Evolutionary conservation across 2,797 vertebrate genomes (phyloP).

Genomic region (Crenichthys baileyi): DNA sequence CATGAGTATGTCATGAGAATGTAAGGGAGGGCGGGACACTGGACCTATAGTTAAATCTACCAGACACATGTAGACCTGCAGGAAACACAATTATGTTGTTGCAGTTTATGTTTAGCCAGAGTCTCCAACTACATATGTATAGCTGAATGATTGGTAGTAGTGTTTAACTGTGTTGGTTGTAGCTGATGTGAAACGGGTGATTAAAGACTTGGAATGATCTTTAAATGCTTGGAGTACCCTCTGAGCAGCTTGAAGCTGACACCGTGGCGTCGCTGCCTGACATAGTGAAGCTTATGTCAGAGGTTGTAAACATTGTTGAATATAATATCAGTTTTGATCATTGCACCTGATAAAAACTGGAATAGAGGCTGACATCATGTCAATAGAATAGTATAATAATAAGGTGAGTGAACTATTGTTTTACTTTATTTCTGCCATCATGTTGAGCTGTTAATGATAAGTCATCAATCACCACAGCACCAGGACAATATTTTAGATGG

Average conservation of each 20-base stretch:
- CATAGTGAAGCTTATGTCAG: background rate
- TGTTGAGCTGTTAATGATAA: slow-evolving; percentile 54
- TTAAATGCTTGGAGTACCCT: background rate
- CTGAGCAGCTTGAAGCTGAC: background rate
- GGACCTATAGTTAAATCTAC: background rate
- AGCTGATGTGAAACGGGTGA: no score
- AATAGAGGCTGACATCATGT: slow-evolving; percentile 49
- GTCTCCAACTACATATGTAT: background rate
- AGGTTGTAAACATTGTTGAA: slow-evolving; percentile 23
- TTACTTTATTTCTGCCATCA: slow-evolving; percentile 52
- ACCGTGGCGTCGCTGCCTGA: background rate
- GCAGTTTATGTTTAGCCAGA: background rate
- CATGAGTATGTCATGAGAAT: background rate
- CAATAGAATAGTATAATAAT: slow-evolving; percentile 39
- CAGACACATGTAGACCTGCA: background rate
- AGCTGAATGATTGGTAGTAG: background rate
- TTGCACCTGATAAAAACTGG: slow-evolving; percentile 38
- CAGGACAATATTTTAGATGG: slow-evolving; percentile 67
- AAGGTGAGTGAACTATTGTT: slow-evolving; percentile 51
- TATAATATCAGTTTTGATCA: slow-evolving; percentile 45
- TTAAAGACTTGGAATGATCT: background rate
- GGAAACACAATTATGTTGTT: background rate
- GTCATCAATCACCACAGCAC: slow-evolving; percentile 61
- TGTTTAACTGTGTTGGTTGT: background rate
- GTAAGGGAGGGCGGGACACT: background rate